Percentiles rank a stretch among this genome's conserved stretches.
Evolutionary conservation across 2,888 invertebrate species (phyloP).

Genomic region (Melitaea athalia): DNA sequence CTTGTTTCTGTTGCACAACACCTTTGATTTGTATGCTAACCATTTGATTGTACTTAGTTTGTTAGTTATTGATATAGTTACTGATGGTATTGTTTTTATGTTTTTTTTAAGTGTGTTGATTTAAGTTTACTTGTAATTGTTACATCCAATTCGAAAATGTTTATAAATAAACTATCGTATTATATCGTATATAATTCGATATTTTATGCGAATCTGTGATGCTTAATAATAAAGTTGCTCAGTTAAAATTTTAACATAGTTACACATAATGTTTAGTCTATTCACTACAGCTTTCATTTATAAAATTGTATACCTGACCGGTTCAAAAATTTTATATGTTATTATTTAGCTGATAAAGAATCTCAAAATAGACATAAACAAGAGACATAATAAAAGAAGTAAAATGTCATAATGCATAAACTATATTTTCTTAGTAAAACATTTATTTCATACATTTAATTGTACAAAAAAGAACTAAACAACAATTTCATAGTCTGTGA

Average conservation of each 20-base stretch:
- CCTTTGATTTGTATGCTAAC: conserved; percentile 30
- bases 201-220: conserved; percentile 57
- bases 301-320: conserved; percentile 17
- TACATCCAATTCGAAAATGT: conserved; percentile 30
- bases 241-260: conserved; percentile 66
- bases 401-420: conserved; percentile 8
- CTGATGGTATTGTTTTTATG: conserved; percentile 46
- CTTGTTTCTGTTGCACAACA: conserved; percentile 28
- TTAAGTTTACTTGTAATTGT: conserved; percentile 40
- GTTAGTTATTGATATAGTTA: conserved; percentile 32
- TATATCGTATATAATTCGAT: conserved; percentile 4
- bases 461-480: conserved; percentile 37
- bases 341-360: conserved; percentile 33
- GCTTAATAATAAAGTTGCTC: conserved; percentile 68
- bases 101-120: conserved; percentile 42
- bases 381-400: conserved; percentile 3
- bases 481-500: conserved; percentile 64
- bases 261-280: conserved; percentile 43
- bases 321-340: conserved; percentile 23
- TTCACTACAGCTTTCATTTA: conserved; percentile 33
- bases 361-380: conserved; percentile 28
- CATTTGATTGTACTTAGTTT: conserved; percentile 63
- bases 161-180: conserved; percentile 15
- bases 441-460: conserved; percentile 25
- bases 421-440: conserved; percentile 10